Conservation (phyloP, 2,888 invertebrate genomes). For the Apotomis turbidana region DNA sequence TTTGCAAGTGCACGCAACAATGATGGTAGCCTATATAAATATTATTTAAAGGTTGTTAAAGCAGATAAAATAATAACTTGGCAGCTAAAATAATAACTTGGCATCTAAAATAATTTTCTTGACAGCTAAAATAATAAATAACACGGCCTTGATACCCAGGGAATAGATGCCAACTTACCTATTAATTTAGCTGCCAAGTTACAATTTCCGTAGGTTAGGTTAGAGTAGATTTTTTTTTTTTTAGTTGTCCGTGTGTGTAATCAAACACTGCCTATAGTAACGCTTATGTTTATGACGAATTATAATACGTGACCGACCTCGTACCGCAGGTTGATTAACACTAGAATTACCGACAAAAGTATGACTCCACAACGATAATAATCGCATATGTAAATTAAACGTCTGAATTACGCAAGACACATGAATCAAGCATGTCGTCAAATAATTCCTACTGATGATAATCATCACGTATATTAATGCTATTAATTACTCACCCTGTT, state of each 20-base stretch:
- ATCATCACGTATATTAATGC: conserved; percentile 45
- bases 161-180: too few species aligned
- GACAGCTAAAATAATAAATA: too few species aligned
- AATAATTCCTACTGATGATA: conserved; percentile 44
- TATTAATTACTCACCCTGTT: conserved; percentile 85
- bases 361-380: conserved; percentile 18
- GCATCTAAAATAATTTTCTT: too few species aligned
- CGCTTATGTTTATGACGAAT: not conserved
- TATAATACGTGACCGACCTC: conserved; percentile 1
- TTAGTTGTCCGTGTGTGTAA: too few species aligned
- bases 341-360: conserved; percentile 12
- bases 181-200: too few species aligned
- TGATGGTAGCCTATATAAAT: not conserved
- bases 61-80: too few species aligned
- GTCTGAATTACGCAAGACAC: conserved; percentile 26
- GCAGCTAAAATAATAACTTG: too few species aligned
- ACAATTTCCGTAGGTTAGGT: too few species aligned
- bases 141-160: too few species aligned
- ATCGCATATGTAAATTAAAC: conserved; percentile 24
- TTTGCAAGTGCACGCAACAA: conserved; percentile 28
- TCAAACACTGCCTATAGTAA: too few species aligned
- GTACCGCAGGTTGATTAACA: conserved; percentile 5
- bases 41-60: not conserved
- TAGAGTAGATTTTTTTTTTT: too few species aligned
- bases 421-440: conserved; percentile 44